Conservation (phyloP, 2,797 vertebrate species). For the Lepidocolaptes lacrymiger region DNA sequence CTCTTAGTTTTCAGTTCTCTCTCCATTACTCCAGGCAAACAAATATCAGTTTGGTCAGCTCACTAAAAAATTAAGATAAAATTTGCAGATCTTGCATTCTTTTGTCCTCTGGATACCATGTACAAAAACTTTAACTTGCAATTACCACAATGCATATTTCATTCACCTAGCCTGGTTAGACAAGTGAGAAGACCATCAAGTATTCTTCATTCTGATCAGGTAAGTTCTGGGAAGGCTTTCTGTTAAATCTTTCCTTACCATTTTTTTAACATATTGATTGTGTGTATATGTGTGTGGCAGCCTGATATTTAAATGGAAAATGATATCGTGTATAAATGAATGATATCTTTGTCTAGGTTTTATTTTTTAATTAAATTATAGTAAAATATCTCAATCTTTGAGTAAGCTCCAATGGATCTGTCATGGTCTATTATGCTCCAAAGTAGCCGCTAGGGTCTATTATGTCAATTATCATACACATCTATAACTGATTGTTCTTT, state of each 20-base stretch:
- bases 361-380: not conserved
- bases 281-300: not conserved
- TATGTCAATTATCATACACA: constrained; percentile 51
- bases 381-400: not conserved
- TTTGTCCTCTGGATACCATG: not conserved
- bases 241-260: not conserved
- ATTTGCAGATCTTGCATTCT: not conserved
- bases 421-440: constrained; percentile 24
- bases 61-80: not conserved
- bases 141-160: not conserved
- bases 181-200: not conserved
- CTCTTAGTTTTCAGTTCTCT: not conserved
- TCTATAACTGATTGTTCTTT: constrained; percentile 5
- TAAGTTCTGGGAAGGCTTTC: not conserved
- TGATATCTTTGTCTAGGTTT: not conserved
- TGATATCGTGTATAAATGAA: not conserved
- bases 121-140: not conserved
- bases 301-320: not conserved
- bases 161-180: not conserved
- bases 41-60: not conserved
- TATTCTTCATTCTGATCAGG: not conserved
- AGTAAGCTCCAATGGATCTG: constrained; percentile 37
- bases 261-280: not conserved
- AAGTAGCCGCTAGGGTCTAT: constrained; percentile 40
- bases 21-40: not conserved